Conservation (phyloP, 1,140 invertebrate species). For the Drosophila bocki region DNA sequence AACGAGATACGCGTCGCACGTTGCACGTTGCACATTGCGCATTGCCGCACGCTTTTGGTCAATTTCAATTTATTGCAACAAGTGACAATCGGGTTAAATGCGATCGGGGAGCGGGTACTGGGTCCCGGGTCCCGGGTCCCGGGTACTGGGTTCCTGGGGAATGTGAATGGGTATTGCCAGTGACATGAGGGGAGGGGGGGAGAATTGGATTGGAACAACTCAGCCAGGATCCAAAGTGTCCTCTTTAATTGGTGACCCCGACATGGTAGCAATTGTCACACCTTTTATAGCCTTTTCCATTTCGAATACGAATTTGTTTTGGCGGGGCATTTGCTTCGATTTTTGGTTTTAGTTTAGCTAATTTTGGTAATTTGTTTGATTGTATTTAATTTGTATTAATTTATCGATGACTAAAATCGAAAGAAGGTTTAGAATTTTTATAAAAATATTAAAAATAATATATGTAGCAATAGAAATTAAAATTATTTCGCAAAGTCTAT, state of each 20-base stretch:
- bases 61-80: conserved; percentile 67
- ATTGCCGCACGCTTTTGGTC: conserved; percentile 63
- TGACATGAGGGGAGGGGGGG: neutral
- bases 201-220: conserved; percentile 7
- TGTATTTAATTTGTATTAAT: neutral
- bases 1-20: conserved; percentile 61
- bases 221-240: conserved; percentile 20
- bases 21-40: conserved; percentile 27
- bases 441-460: neutral
- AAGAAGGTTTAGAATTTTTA: too few species aligned
- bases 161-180: conserved; percentile 33
- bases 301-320: neutral
- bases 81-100: conserved; percentile 53
- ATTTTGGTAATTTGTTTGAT: neutral
- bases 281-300: conserved; percentile 36
- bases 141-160: neutral
- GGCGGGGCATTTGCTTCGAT: neutral
- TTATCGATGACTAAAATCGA: neutral
- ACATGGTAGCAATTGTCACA: conserved; percentile 46
- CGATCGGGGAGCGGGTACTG: neutral
- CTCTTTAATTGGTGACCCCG: conserved; percentile 51
- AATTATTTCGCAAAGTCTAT: too few species aligned
- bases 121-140: neutral
- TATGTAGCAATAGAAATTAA: too few species aligned
- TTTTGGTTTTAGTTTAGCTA: neutral